Percentiles rank a stretch among this genome's conserved stretches.
Conservation (phyloP, 2,797 vertebrate species). For the Argyrosomus regius region DNA sequence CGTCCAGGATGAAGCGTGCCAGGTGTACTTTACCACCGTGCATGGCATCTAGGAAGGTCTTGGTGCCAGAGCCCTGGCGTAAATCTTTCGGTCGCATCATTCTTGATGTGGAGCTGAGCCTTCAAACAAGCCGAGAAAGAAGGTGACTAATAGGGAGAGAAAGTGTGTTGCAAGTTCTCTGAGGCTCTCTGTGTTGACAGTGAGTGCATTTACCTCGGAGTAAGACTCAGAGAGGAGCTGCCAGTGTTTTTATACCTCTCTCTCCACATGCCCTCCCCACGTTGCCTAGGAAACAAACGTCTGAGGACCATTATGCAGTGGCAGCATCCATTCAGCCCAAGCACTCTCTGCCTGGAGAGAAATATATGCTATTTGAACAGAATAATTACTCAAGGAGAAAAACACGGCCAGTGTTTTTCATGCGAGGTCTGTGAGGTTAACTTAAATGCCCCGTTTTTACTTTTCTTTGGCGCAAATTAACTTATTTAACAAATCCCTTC, state of each 20-base stretch:
- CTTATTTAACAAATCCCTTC: constrained; percentile 26
- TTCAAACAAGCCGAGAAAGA: constrained; percentile 25
- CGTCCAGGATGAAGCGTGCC: constrained; percentile 93
- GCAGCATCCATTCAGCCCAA: constrained; percentile 86
- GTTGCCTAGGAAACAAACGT: constrained; percentile 89
- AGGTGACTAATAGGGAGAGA: constrained; percentile 34
- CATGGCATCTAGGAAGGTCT: constrained; percentile 94
- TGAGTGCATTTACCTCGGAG: constrained; percentile 74
- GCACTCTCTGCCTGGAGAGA: constrained; percentile 82
- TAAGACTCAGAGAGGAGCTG: constrained; percentile 81
- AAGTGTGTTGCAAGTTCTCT: constrained; percentile 65
- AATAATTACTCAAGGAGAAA: constrained; percentile 84
- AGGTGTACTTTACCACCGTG: constrained; percentile 91
- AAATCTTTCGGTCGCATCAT: constrained; percentile 94
- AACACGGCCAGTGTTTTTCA: constrained; percentile 72
- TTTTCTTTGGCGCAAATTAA: constrained; percentile 46
- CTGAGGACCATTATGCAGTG: constrained; percentile 85
- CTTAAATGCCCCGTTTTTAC: constrained; percentile 43
- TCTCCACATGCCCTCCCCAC: constrained; percentile 83
- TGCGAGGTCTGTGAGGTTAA: constrained; percentile 49
- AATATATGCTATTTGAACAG: constrained; percentile 82
- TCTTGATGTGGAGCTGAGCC: constrained; percentile 41
- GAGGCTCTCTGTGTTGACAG: constrained; percentile 64
- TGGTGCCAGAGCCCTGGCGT: constrained; percentile 91
- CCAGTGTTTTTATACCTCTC: constrained; percentile 87